Percentiles rank a stretch among this genome's conserved stretches.
These are phyloP conservation scores for Fopius arisanus DNA, from an alignment of 1,140 invertebrate species.

Conservation along the genomic window DNA sequence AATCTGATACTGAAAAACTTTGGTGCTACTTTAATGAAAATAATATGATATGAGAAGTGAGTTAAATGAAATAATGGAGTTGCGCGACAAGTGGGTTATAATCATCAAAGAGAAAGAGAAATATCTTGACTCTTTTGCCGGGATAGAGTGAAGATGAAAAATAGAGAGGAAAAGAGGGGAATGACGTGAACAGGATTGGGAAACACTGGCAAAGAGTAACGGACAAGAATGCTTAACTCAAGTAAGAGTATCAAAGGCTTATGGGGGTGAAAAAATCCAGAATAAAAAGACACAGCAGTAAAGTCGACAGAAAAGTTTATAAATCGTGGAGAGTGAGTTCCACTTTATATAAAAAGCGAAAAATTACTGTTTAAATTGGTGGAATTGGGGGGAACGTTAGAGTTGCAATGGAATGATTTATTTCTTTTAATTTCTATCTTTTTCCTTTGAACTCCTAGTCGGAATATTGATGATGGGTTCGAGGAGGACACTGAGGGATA, in stretches of 20 bases:
- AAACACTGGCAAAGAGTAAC: constrained; percentile 17
- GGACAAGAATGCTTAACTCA: constrained; percentile 35
- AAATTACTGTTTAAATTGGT: not conserved
- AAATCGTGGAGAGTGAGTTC: not conserved
- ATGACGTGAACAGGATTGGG: constrained; percentile 2
- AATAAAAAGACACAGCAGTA: constrained; percentile 12
- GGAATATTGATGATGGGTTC: constrained; percentile 40
- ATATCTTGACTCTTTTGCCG: not conserved
- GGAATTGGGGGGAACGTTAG: not conserved
- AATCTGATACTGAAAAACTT: not conserved
- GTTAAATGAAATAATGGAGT: not conserved
- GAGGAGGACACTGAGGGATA: not conserved
- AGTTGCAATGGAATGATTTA: not conserved
- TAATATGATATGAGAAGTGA: not conserved
- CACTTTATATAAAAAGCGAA: not conserved
- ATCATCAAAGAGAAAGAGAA: not conserved
- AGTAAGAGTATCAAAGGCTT: constrained; percentile 38
- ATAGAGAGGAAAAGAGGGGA: constrained; percentile 1
- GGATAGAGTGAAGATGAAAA: constrained; percentile 3
- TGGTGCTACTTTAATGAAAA: not conserved
- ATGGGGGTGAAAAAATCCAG: constrained; percentile 27
- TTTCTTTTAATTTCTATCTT: not conserved
- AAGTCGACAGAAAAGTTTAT: constrained; percentile 20
- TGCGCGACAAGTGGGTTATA: not conserved
- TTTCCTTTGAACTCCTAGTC: constrained; percentile 25